Conservation (phyloP, 2,888 invertebrate genomes). For the Dioctria rufipes region DNA sequence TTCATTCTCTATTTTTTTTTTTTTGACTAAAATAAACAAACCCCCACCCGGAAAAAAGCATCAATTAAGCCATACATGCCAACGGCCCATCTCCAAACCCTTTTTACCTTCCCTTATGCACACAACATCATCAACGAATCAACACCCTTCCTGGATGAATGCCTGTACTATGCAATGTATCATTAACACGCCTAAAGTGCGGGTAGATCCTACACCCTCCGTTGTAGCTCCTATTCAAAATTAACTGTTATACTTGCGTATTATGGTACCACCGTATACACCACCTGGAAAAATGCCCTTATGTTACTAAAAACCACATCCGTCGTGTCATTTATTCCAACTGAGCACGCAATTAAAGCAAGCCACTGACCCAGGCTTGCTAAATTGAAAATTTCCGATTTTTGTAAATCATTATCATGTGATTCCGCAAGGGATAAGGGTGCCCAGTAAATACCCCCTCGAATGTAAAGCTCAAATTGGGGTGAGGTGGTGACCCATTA, state of each 20-base stretch:
- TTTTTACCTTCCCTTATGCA: too few relatives aligned
- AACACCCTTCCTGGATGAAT: too few relatives aligned
- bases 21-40: too few relatives aligned
- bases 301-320: conserved; percentile 21
- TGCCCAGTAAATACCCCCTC: not conserved
- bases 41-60: too few relatives aligned
- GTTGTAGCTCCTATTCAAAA: too few relatives aligned
- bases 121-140: too few relatives aligned
- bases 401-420: conserved; percentile 28
- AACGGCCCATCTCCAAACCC: too few relatives aligned
- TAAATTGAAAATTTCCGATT: conserved; percentile 42
- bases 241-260: not conserved
- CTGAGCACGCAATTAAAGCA: conserved; percentile 26
- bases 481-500: conserved; percentile 15
- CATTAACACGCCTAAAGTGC: too few relatives aligned
- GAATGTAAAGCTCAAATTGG: not conserved
- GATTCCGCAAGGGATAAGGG: not conserved
- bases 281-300: not conserved
- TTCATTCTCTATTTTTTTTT: too few relatives aligned
- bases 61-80: too few relatives aligned
- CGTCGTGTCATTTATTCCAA: conserved; percentile 9
- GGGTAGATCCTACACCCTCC: too few relatives aligned
- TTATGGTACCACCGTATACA: not conserved
- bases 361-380: conserved; percentile 14
- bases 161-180: too few relatives aligned